Evolutionary conservation across 2,888 invertebrate species (phyloP).

Genomic region (Drosophila eohydei): DNA sequence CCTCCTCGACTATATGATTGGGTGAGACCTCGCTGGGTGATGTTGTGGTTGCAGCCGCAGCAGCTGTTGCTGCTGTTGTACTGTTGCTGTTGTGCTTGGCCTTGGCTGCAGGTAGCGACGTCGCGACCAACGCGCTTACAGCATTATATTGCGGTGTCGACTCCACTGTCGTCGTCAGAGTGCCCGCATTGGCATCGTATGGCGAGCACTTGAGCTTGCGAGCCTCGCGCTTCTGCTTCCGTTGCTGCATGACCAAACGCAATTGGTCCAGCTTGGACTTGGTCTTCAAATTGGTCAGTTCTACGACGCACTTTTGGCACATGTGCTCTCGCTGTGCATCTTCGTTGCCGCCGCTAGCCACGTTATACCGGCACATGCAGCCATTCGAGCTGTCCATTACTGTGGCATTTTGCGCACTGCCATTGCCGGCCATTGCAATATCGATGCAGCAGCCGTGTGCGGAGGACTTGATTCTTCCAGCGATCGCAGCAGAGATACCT

Average conservation of each 20-base stretch:
- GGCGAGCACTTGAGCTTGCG: conserved; percentile 89
- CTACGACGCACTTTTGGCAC: conserved; percentile 86
- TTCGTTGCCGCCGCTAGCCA: conserved; percentile 38
- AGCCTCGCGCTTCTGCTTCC: conserved; percentile 92
- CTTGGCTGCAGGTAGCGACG: conserved; percentile 37
- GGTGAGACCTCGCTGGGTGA: conserved; percentile 82
- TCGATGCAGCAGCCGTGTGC: conserved; percentile 34
- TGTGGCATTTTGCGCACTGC: conserved; percentile 27
- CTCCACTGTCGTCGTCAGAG: not conserved
- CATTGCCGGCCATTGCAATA: conserved; percentile 9
- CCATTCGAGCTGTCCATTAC: conserved; percentile 52
- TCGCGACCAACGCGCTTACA: conserved; percentile 56
- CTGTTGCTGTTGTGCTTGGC: conserved; percentile 39
- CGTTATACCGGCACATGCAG: conserved; percentile 79
- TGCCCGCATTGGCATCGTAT: conserved; percentile 84
- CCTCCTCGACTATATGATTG: conserved; percentile 85
- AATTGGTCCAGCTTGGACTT: conserved; percentile 95
- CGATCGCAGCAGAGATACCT: not conserved
- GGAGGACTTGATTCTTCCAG: conserved; percentile 13
- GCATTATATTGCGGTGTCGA: conserved; percentile 44
- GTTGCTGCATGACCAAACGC: conserved; percentile 95
- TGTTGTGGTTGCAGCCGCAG: conserved; percentile 28
- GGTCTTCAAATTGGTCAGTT: conserved; percentile 91
- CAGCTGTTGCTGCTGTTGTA: conserved; percentile 44
- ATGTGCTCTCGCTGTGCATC: conserved; percentile 65